Conservation (phyloP, 37 sponge, comb jelly and placozoan species). For the Diacarnus erythraeanus region DNA sequence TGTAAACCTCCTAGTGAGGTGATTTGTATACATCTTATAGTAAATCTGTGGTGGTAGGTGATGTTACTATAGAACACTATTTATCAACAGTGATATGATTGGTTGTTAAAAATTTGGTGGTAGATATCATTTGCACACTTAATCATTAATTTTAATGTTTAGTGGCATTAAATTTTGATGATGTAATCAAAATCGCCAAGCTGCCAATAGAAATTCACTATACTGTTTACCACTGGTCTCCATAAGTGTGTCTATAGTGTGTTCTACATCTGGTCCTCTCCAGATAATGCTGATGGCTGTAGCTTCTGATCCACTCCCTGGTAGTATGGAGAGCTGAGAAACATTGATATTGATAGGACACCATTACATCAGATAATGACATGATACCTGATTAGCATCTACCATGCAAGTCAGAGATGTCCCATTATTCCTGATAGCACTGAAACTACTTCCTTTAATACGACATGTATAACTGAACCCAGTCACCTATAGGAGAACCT, state of each 20-base stretch:
- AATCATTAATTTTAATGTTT: too few relatives aligned
- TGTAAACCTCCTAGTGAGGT: too few relatives aligned
- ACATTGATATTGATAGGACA: neutral
- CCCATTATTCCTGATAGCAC: constrained; percentile 8
- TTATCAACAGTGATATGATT: too few relatives aligned
- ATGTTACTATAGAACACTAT: too few relatives aligned
- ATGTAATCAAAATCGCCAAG: too few relatives aligned
- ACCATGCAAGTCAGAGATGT: constrained; percentile 24
- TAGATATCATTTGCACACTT: too few relatives aligned
- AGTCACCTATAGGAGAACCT: too few relatives aligned
- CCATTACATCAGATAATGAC: neutral
- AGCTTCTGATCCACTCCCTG: neutral
- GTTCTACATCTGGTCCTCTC: neutral
- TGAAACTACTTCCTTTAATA: neutral
- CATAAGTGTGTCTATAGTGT: neutral
- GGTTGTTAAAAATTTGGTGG: too few relatives aligned
- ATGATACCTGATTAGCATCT: neutral
- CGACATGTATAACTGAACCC: constrained; percentile 31
- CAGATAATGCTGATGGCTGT: neutral
- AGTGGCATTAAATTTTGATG: neutral
- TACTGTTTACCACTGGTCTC: neutral
- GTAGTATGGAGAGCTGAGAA: neutral
- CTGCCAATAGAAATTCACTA: too few relatives aligned
- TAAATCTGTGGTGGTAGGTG: too few relatives aligned
- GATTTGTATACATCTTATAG: too few relatives aligned